Conservation (phyloP, 2,888 invertebrate genomes). For the Tryphoninae sp. region DNA sequence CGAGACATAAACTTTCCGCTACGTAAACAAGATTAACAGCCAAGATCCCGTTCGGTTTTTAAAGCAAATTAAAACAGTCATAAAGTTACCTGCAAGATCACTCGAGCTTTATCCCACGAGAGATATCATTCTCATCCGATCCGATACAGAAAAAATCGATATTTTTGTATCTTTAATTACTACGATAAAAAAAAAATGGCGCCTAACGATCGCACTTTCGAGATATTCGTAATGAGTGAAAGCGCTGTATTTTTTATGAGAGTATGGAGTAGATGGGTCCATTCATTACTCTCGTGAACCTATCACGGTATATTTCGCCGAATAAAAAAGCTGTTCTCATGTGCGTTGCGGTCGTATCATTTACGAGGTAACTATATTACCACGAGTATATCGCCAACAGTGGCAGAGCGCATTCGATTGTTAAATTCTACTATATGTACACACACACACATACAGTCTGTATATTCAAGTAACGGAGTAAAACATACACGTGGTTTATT, state of each 20-base stretch:
- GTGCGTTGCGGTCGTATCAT: slow-evolving; percentile 21
- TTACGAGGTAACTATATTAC: slow-evolving; percentile 24
- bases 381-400: slow-evolving; percentile 4
- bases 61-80: not conserved
- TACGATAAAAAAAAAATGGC: too few relatives aligned
- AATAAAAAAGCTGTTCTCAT: slow-evolving; percentile 17
- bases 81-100: not conserved
- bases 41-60: not conserved
- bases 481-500: slow-evolving; percentile 16
- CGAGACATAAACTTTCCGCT: slow-evolving; percentile 2
- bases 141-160: too few relatives aligned
- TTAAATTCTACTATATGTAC: slow-evolving; percentile 29
- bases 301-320: not conserved
- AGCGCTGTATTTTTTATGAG: not conserved
- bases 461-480: not conserved
- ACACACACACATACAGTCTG: not conserved
- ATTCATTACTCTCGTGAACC: slow-evolving; percentile 12
- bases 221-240: not conserved
- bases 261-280: slow-evolving; percentile 1
- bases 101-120: not conserved
- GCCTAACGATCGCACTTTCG: too few relatives aligned
- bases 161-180: too few relatives aligned
- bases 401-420: slow-evolving; percentile 25
- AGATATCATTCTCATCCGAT: too few relatives aligned
- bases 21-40: not conserved